Percentiles rank a stretch among this genome's conserved stretches.
These are phyloP conservation scores for Drosophila baimaii DNA, from an alignment of 1,140 invertebrate genomes.

Conservation along the genomic window DNA sequence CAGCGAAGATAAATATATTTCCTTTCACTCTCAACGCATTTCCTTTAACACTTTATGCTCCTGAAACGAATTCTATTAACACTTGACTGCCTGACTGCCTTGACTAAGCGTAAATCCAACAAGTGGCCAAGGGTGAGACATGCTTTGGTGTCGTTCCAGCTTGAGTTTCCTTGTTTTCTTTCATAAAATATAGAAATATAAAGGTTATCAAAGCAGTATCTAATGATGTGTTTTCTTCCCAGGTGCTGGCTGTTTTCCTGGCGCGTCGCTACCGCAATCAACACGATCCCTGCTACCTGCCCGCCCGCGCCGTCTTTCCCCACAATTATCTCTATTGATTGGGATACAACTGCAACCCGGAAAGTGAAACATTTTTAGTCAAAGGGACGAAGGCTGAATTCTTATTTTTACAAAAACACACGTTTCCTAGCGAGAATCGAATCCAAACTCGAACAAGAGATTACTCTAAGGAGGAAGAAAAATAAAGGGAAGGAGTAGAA, in stretches of 20 bases:
- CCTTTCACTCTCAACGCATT: slow-evolving; percentile 41
- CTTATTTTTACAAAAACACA: slow-evolving; percentile 53
- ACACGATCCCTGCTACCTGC: slow-evolving; percentile 88
- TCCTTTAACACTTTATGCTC: slow-evolving; percentile 29
- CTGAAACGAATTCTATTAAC: slow-evolving; percentile 14
- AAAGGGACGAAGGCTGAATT: slow-evolving; percentile 80
- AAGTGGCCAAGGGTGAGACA: slow-evolving; percentile 29
- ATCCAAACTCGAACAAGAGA: slow-evolving; percentile 30
- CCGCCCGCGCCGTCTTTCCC: slow-evolving; percentile 89
- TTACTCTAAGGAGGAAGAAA: slow-evolving; percentile 29
- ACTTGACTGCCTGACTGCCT: slow-evolving; percentile 31
- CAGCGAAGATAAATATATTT: slow-evolving; percentile 57
- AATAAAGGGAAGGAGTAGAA: slow-evolving; percentile 14
- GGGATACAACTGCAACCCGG: slow-evolving; percentile 26
- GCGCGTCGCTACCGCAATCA: slow-evolving; percentile 90
- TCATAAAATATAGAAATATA: background rate
- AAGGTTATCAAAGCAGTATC: background rate
- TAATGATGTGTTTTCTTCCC: slow-evolving; percentile 32
- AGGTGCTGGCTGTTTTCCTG: slow-evolving; percentile 91
- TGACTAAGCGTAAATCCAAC: slow-evolving; percentile 44
- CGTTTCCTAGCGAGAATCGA: slow-evolving; percentile 65
- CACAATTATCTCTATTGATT: slow-evolving; percentile 84
- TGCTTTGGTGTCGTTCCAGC: background rate
- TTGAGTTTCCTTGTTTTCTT: slow-evolving; percentile 22
- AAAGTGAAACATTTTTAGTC: slow-evolving; percentile 66